A percentile compares a stretch with the other conserved stretches of the same genome.
These are phyloP conservation scores for Ctena decussata DNA, from an alignment of 2,888 invertebrate genomes.

Conservation along the genomic window DNA sequence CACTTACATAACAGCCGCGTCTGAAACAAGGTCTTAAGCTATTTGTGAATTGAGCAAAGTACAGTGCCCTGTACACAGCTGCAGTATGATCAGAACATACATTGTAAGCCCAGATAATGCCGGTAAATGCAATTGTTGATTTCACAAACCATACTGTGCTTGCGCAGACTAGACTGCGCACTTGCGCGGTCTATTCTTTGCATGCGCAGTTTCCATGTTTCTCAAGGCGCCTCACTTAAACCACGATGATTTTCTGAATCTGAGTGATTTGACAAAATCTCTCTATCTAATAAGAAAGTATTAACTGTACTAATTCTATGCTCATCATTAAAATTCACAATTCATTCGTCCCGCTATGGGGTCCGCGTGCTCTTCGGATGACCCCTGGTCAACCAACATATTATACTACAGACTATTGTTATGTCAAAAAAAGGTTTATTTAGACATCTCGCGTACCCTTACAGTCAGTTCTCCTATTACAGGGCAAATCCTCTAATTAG, in stretches of 20 bases:
- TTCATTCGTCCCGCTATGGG: background rate
- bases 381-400: background rate
- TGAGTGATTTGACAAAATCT: background rate
- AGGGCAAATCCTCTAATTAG: slow-evolving; percentile 9
- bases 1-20: too few species aligned
- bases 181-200: too few species aligned
- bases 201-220: too few species aligned
- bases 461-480: background rate
- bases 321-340: slow-evolving; percentile 9
- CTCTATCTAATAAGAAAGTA: background rate
- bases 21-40: too few species aligned
- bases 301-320: background rate
- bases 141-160: too few species aligned
- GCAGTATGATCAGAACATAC: too few species aligned
- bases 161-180: too few species aligned
- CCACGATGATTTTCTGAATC: background rate
- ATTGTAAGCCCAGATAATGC: too few species aligned
- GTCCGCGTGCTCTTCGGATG: background rate
- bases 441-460: slow-evolving; percentile 2
- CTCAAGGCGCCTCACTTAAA: too few species aligned
- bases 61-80: too few species aligned
- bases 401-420: background rate
- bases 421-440: slow-evolving; percentile 7
- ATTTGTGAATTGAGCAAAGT: too few species aligned
- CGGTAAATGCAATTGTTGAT: too few species aligned